Percentiles rank a stretch among this genome's conserved stretches.
phyloP scores from a whole-genome alignment of 2,797 vertebrate species.

The Gobionotothen gibberifrons region DNA sequence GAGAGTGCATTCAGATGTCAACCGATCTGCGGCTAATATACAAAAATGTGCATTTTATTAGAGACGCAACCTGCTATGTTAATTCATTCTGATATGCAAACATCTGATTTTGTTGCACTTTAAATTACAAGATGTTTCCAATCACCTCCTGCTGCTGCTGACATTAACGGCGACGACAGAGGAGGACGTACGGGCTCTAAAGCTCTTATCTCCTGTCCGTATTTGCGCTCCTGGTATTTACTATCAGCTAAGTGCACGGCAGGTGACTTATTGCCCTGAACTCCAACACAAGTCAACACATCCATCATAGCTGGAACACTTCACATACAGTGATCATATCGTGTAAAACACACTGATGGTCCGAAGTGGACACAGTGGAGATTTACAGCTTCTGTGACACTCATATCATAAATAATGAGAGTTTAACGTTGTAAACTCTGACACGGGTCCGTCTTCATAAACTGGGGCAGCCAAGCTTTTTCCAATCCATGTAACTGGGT shows the following conservation, averaged over 20 bases:
- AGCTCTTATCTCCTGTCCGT: constrained; percentile 68
- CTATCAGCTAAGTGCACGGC: constrained; percentile 63
- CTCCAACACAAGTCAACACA: constrained; percentile 57
- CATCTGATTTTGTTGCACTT: constrained; percentile 4
- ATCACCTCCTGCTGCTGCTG: constrained; percentile 41
- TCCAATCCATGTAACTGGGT: neutral
- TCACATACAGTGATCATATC: constrained; percentile 42
- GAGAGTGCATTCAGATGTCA: constrained; percentile 39
- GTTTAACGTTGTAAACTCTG: constrained; percentile 33
- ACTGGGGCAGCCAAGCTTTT: neutral
- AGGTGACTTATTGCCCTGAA: constrained; percentile 59
- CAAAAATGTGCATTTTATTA: constrained; percentile 50
- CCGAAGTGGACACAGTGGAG: constrained; percentile 23
- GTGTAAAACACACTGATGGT: constrained; percentile 24
- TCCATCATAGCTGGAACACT: constrained; percentile 62
- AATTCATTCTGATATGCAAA: constrained; percentile 39
- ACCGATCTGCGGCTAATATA: constrained; percentile 43
- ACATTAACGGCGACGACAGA: constrained; percentile 44
- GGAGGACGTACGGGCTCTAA: constrained; percentile 49
- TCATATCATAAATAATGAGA: neutral
- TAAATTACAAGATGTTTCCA: constrained; percentile 25
- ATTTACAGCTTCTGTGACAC: constrained; percentile 43
- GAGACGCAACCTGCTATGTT: constrained; percentile 4
- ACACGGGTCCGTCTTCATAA: neutral
- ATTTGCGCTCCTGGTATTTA: constrained; percentile 69